Evolutionary conservation across 2,113 vertebrate genomes (phyloP).

Genomic region (Enhydra lutris): DNA sequence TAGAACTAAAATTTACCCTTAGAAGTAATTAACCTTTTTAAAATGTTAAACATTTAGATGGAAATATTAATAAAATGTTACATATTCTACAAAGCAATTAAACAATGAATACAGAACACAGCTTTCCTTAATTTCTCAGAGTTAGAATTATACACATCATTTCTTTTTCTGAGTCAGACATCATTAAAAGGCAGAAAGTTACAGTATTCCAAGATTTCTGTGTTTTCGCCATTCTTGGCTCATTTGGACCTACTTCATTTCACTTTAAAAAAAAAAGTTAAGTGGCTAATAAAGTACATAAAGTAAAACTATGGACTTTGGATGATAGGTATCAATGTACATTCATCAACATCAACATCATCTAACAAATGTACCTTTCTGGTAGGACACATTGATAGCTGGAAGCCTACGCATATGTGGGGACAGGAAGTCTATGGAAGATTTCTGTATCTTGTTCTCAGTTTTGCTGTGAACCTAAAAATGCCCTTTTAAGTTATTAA

Average conservation of each 20-base stretch:
- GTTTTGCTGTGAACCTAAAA: neutral
- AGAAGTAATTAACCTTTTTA: neutral
- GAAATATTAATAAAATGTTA: neutral
- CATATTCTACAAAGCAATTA: neutral
- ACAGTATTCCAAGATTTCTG: neutral
- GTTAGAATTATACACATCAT: neutral
- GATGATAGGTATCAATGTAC: neutral
- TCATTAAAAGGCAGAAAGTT: neutral
- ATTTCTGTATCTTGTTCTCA: neutral
- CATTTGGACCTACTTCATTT: neutral
- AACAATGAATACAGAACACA: neutral
- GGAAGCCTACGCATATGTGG: neutral
- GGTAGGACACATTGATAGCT: neutral
- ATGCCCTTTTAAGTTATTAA: neutral
- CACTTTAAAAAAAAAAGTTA: neutral
- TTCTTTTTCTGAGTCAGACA: neutral
- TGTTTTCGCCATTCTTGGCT: neutral
- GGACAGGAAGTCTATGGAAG: neutral
- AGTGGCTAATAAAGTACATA: neutral
- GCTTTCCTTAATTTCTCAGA: neutral
- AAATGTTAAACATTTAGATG: neutral
- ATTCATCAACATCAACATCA: neutral
- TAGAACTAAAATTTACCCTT: neutral
- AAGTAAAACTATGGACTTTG: neutral
- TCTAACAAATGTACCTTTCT: neutral